These are phyloP conservation scores for Spermophilus dauricus DNA, from an alignment of 2,113 vertebrate genomes.

Conservation along the genomic window DNA sequence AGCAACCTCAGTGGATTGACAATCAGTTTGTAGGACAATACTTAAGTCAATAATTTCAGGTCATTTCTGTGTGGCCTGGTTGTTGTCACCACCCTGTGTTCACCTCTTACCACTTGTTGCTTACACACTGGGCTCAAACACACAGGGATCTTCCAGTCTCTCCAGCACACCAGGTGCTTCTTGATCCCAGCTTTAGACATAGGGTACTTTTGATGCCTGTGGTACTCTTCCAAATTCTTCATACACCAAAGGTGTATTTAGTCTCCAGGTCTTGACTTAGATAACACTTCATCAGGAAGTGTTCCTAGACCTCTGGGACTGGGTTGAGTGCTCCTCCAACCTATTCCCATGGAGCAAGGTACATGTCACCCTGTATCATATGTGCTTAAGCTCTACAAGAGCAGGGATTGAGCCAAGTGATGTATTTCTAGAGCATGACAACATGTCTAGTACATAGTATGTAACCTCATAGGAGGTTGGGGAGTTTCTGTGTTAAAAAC, in stretches of 20 bases:
- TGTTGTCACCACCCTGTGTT: background rate
- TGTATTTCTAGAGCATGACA: background rate
- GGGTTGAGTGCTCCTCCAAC: background rate
- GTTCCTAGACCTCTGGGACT: background rate
- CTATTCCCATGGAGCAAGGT: accelerated
- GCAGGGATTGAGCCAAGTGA: background rate
- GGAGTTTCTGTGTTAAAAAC: background rate
- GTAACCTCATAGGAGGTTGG: background rate
- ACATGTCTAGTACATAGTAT: background rate
- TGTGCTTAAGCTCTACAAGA: background rate
- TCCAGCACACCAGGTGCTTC: background rate
- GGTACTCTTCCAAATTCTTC: background rate
- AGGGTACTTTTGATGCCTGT: accelerated
- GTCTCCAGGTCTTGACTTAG: background rate
- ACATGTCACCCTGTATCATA: background rate
- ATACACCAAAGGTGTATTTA: background rate
- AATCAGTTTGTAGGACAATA: background rate
- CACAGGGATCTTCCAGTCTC: accelerated
- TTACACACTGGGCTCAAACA: background rate
- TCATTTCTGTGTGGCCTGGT: background rate
- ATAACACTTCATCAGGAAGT: background rate
- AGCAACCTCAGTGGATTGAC: background rate
- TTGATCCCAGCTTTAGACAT: too few relatives aligned
- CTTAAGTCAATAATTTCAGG: background rate
- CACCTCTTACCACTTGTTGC: background rate